phyloP scores from a whole-genome alignment of 2,888 invertebrate species.

The Pherbina coryleti region DNA sequence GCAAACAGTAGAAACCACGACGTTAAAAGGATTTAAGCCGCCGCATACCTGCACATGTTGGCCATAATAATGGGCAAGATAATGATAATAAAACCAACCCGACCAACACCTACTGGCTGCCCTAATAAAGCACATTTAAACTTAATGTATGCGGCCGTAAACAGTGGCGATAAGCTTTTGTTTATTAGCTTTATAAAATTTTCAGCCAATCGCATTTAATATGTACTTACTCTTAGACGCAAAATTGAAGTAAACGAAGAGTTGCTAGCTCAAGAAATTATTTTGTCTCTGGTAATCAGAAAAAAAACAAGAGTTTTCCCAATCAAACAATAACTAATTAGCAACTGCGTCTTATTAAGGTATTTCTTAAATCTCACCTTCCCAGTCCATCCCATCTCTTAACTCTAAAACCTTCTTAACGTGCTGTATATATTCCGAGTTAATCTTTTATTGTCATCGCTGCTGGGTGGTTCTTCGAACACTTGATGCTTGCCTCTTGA shows the following conservation, averaged over 20 bases:
- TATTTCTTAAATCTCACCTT: not conserved
- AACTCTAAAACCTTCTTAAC: not conserved
- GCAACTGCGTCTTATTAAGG: not conserved
- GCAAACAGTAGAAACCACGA: not conserved
- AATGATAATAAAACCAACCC: not conserved
- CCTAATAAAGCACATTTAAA: slow-evolving; percentile 22
- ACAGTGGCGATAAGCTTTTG: slow-evolving; percentile 2
- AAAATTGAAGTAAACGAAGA: too few relatives aligned
- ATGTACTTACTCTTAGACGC: too few relatives aligned
- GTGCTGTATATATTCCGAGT: not conserved
- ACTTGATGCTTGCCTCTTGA: slow-evolving; percentile 17
- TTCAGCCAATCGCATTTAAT: too few relatives aligned
- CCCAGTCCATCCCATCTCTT: not conserved
- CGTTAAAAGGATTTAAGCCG: slow-evolving; percentile 26
- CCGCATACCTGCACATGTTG: not conserved
- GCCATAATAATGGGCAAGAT: not conserved
- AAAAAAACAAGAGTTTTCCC: too few relatives aligned
- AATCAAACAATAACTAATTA: too few relatives aligned
- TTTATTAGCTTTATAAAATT: slow-evolving; percentile 11
- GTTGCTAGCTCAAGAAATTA: too few relatives aligned
- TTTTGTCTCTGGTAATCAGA: too few relatives aligned
- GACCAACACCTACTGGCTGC: not conserved
- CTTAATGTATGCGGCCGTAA: slow-evolving; percentile 1
- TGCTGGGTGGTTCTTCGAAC: not conserved
- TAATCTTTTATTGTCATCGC: slow-evolving; percentile 35